Conservation (phyloP, 2,888 invertebrate species). For the Onchidella celtica region DNA sequence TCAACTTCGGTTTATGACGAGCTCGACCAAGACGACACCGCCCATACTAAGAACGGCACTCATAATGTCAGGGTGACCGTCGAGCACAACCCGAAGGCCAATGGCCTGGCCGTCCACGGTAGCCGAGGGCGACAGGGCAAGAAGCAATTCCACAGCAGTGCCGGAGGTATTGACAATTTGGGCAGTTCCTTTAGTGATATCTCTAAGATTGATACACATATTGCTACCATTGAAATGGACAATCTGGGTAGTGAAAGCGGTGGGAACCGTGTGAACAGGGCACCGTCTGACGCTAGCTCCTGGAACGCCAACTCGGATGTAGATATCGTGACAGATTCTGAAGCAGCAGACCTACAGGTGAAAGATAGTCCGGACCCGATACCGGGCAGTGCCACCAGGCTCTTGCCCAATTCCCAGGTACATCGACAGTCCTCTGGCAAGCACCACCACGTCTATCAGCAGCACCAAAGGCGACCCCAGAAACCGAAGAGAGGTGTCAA, state of each 20-base stretch:
- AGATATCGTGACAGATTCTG: background rate
- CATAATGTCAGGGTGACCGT: constrained; percentile 10
- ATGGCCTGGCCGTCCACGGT: background rate
- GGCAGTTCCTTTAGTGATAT: background rate
- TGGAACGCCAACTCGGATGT: background rate
- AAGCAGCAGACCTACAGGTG: background rate
- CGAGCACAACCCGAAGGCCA: background rate
- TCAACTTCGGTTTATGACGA: background rate
- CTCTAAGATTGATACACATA: background rate
- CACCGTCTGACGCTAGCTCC: background rate
- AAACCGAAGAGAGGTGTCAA: background rate
- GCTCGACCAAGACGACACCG: background rate
- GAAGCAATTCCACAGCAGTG: background rate
- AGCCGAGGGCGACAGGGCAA: background rate
- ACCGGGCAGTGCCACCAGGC: background rate
- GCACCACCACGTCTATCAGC: background rate
- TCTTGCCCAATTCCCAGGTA: background rate
- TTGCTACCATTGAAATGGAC: background rate
- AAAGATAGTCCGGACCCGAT: background rate
- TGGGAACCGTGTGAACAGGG: background rate
- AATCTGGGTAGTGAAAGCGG: background rate
- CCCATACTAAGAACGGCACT: background rate
- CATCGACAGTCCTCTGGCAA: background rate
- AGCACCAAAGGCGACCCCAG: background rate
- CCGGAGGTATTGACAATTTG: background rate